phyloP scores from a whole-genome alignment of 2,113 vertebrate genomes.

The Willisornis vidua region DNA sequence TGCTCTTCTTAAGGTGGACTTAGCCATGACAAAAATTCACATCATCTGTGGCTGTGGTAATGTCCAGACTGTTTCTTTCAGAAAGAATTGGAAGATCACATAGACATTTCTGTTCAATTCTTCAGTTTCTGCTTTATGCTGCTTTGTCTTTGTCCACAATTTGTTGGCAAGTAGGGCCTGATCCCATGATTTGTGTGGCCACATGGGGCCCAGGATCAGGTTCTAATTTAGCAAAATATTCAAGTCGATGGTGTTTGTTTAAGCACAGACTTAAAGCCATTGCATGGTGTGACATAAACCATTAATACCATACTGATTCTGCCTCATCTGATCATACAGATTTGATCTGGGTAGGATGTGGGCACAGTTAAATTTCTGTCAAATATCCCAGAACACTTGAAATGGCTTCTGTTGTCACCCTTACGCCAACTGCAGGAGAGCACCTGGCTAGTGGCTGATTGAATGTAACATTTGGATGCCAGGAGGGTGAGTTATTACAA shows the following conservation, averaged over 20 bases:
- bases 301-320: not conserved
- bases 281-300: not conserved
- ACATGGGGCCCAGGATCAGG: not conserved
- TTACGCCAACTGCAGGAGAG: not conserved
- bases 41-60: constrained; percentile 24
- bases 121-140: constrained; percentile 6
- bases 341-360: not conserved
- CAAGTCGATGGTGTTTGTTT: constrained; percentile 1
- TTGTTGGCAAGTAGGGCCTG: not conserved
- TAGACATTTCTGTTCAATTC: not conserved
- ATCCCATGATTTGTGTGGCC: not conserved
- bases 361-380: not conserved
- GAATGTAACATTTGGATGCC: not conserved
- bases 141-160: constrained; percentile 2
- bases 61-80: constrained; percentile 61
- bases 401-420: not conserved
- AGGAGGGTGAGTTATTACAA: not conserved
- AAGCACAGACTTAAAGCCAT: constrained; percentile 14
- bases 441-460: not conserved
- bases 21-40: constrained; percentile 59
- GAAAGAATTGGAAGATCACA: constrained; percentile 31
- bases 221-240: constrained; percentile 22
- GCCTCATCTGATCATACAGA: not conserved
- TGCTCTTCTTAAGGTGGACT: constrained; percentile 53
- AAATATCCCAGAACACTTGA: not conserved